phyloP scores from a whole-genome alignment of 2,888 invertebrate species.

The Electrophaes corylata region DNA sequence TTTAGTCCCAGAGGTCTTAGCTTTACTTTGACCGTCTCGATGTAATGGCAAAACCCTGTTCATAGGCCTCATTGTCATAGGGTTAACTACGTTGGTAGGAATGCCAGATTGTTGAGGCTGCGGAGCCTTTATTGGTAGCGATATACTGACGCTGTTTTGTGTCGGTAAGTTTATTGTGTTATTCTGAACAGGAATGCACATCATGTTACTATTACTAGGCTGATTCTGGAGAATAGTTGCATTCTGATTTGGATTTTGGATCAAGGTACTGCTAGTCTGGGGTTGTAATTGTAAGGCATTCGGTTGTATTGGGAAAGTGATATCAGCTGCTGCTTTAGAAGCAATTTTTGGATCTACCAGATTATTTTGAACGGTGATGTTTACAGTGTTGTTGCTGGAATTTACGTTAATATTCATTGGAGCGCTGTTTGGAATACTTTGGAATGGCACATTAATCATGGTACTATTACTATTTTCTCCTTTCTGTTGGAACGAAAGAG shows the following conservation, averaged over 20 bases:
- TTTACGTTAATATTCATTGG: slow-evolving; percentile 82
- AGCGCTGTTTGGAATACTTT: slow-evolving; percentile 79
- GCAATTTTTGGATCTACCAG: slow-evolving; percentile 80
- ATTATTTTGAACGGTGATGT: slow-evolving; percentile 79
- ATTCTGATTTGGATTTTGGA: slow-evolving; percentile 35
- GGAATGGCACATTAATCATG: slow-evolving; percentile 81
- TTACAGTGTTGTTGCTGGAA: slow-evolving; percentile 79
- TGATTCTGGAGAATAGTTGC: slow-evolving; percentile 25
- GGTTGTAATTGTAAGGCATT: slow-evolving; percentile 45
- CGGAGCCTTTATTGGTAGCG: slow-evolving; percentile 83
- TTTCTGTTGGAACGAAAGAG: slow-evolving; percentile 74
- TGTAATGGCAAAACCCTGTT: slow-evolving; percentile 92
- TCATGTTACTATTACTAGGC: slow-evolving; percentile 59
- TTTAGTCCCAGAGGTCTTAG: slow-evolving; percentile 64
- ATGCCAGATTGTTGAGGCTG: slow-evolving; percentile 85
- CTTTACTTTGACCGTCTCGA: slow-evolving; percentile 85
- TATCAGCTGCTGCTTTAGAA: slow-evolving; percentile 70
- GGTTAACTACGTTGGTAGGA: slow-evolving; percentile 89
- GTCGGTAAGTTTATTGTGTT: slow-evolving; percentile 78
- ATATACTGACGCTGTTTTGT: slow-evolving; percentile 83
- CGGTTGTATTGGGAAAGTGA: slow-evolving; percentile 73
- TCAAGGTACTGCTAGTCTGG: slow-evolving; percentile 57
- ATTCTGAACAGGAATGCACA: slow-evolving; percentile 76
- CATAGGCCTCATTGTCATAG: slow-evolving; percentile 88
- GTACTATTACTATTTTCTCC: slow-evolving; percentile 70